Percentiles rank a stretch among this genome's conserved stretches.
phyloP scores from a whole-genome alignment of 2,888 invertebrate genomes.

The Ashinkailepas kermadecensis region DNA sequence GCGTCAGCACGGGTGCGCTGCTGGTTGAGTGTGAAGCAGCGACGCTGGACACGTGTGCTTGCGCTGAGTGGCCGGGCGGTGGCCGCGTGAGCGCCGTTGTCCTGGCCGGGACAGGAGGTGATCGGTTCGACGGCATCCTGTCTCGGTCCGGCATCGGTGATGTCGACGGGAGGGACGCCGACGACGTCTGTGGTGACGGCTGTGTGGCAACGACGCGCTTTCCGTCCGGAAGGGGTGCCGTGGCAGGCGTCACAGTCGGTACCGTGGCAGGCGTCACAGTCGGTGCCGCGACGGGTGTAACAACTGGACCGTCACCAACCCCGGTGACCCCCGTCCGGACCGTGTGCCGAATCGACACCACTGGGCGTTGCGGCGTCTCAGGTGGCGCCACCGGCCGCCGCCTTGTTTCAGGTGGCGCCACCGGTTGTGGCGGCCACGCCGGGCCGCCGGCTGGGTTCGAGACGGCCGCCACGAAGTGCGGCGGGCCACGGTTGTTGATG shows the following conservation, averaged over 20 bases:
- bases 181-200: neutral
- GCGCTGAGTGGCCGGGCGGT: no score
- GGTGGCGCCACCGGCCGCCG: neutral
- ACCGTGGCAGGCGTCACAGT: neutral
- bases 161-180: neutral
- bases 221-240: neutral
- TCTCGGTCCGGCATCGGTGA: neutral
- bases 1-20: no score
- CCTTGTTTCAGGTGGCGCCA: no score
- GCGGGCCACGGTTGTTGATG: slow-evolving; percentile 80
- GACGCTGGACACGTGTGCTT: no score
- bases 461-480: slow-evolving; percentile 30
- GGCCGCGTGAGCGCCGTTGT: no score
- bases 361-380: neutral
- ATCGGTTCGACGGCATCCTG: no score
- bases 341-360: neutral
- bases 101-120: no score
- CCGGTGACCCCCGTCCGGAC: neutral
- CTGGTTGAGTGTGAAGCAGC: no score
- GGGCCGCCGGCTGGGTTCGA: slow-evolving; percentile 28
- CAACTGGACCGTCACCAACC: neutral
- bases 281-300: neutral
- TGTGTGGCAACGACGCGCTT: neutral
- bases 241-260: neutral
- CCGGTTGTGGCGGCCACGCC: neutral